Evolutionary conservation across 2,888 invertebrate species (phyloP), one percentile per base, ranked within the genome.

Genomic region (Phymatocera aterrima): DNA sequence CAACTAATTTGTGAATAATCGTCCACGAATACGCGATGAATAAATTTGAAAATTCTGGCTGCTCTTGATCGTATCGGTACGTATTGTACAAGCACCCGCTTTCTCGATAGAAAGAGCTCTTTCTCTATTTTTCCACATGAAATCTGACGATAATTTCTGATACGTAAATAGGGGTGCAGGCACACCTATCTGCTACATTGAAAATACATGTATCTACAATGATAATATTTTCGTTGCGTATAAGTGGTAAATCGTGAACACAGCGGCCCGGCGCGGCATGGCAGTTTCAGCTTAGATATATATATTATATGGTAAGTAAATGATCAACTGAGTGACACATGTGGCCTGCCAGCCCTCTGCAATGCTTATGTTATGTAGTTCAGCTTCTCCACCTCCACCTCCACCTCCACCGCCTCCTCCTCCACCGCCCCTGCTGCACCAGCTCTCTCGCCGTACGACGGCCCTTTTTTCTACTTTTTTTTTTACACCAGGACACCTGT

Each of bases 401-500:
- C 51, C 43, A 37, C 51, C n/a, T n/a, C n/a, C n/a, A n/a, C n/a
- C n/a, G n/a, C n/a, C n/a, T n/a, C 77, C 78, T 79, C 70, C 80
- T 80, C 46, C 60, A 81, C 81, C 79, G 60, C 54, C 72, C 74
- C 51, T 54, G 54, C 51, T 64, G n/a, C 64, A 72, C 77, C 70
- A 61, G 68, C 28, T 70, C 46, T 68, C 70, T 78, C 61, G 21
- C 70, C 24, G 37, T 12, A 43, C 51, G 18, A 72, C 83, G 64
- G 78, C 81, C 79, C 79, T 80, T 81, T 81, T 79, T 79, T 80
- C 43, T 34, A 81, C 87, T 88, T 88, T 88, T 88, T 88, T 83
- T 87, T 88, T 88, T 88, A 88, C 88, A 83, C 83, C 85, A 80
- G 82, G 88, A 89, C 90, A 90, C 90, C 90, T 90, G 89, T 89